phyloP scores from a whole-genome alignment of 2,113 vertebrate species.

The Pampusana beccarii region DNA sequence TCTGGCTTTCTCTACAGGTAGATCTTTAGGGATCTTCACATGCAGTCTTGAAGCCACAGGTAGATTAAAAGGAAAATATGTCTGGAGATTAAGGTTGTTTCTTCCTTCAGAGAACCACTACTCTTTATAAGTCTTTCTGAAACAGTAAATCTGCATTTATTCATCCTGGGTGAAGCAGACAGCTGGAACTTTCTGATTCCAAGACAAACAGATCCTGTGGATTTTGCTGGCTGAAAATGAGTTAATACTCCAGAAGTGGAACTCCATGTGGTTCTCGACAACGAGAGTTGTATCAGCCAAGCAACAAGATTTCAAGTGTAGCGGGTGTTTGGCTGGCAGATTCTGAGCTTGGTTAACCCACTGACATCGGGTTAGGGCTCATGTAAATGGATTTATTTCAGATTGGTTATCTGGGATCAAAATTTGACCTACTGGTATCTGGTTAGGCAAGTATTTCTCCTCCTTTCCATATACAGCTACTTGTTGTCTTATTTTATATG shows the following conservation, averaged over 20 bases:
- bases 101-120: neutral
- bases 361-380: neutral
- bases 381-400: neutral
- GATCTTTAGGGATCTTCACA: neutral
- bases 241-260: constrained; percentile 18
- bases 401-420: neutral
- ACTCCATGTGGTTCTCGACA: neutral
- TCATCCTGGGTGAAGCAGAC: constrained; percentile 23
- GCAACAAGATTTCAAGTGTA: neutral
- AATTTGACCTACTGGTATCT: neutral
- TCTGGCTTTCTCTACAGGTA: neutral
- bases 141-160: constrained; percentile 46
- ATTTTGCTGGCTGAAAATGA: constrained; percentile 30
- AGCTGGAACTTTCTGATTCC: constrained; percentile 49
- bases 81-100: neutral
- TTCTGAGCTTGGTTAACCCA: neutral
- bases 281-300: neutral
- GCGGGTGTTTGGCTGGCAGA: neutral
- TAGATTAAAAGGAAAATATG: neutral
- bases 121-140: constrained; percentile 20
- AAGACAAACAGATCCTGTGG: constrained; percentile 44
- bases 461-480: neutral
- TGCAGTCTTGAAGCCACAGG: neutral
- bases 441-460: neutral
- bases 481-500: neutral